Percentiles rank a stretch among this genome's conserved stretches.
phyloP scores from a whole-genome alignment of 2,888 invertebrate genomes.

The Troilus luridus region DNA sequence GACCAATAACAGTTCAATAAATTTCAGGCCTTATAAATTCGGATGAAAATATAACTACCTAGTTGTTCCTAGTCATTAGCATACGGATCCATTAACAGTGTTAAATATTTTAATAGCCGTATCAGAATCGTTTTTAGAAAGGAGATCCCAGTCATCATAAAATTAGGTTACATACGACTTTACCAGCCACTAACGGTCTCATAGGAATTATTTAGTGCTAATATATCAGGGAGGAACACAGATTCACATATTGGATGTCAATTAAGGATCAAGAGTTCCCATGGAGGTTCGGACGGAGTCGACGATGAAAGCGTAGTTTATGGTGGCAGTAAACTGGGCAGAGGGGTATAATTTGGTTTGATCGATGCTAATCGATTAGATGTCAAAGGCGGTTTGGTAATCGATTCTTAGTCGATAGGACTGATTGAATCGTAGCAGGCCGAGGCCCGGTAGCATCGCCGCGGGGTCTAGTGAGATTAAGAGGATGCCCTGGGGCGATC shows the following conservation, averaged over 20 bases:
- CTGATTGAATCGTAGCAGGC: background rate
- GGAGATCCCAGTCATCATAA: background rate
- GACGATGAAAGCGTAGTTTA: conserved; percentile 38
- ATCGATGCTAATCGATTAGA: conserved; percentile 18
- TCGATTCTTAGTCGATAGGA: background rate
- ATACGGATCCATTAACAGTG: background rate
- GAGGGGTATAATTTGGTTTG: conserved; percentile 30
- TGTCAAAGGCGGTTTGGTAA: background rate
- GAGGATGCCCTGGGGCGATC: background rate
- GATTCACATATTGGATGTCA: conserved; percentile 38
- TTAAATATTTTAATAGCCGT: conserved; percentile 6
- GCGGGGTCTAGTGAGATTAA: background rate
- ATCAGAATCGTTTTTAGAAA: background rate
- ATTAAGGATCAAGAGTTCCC: conserved; percentile 29
- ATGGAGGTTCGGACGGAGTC: background rate
- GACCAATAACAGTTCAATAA: background rate
- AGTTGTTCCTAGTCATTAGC: background rate
- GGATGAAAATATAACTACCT: background rate
- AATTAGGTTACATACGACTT: conserved; percentile 24
- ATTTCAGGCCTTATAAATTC: background rate
- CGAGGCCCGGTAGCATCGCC: background rate
- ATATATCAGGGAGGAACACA: conserved; percentile 40
- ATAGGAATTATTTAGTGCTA: conserved; percentile 17
- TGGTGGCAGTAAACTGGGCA: background rate
- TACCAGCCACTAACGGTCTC: background rate